Base-by-base conservation (phyloP, 2,797 vertebrate species). In the Hydrolagus colliei region DNA sequence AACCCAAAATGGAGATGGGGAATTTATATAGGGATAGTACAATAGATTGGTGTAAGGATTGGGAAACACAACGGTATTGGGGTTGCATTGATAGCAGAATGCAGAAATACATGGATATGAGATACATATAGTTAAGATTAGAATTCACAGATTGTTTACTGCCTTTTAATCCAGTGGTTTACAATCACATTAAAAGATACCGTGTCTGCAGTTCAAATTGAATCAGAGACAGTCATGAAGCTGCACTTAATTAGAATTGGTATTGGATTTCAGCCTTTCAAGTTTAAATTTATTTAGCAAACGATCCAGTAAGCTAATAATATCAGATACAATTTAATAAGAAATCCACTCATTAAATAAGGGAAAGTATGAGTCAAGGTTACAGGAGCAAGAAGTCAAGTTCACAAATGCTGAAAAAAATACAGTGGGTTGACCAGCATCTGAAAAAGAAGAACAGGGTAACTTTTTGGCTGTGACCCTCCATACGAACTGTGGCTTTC, bases 171-270 rank as follows among this genome's bases (percentile, higher is more conserved):
- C 20, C 41, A n/a, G 35, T 84, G 12, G 2, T 67, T 35, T 80
- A 71, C 41, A 35, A 67, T 35, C 12, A 12, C n/a, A 2, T 35
- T 20, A 79, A 79, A 32, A 3, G 20, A 16, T 35, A 16, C 35
- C 41, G 52, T 78, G n/a, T 20, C 11, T 4, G 7, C 9, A 79
- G n/a, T 78, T 59, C 52, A 82, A 41, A 63, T 13, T 68, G 41
- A 68, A 35, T 71, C 65, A 35, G 14, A 52, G 41, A 52, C 41
- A 11, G 79, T 20, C 14, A 35, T 32, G n/a, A 84, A 82, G 63
- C 79, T 68, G 63, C n/a, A 41, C 41, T 84, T 84, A 84, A 71
- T 84, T 41, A 84, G 79, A 18, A 84, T 35, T 84, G 16, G 68
- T 2, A 20, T 41, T 18, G 65, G 61, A 71, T 84, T 67, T 84